Evolutionary conservation across 2,888 invertebrate genomes (phyloP), one percentile per base, ranked within the genome.

Genomic region (Saturnia japonica): DNA sequence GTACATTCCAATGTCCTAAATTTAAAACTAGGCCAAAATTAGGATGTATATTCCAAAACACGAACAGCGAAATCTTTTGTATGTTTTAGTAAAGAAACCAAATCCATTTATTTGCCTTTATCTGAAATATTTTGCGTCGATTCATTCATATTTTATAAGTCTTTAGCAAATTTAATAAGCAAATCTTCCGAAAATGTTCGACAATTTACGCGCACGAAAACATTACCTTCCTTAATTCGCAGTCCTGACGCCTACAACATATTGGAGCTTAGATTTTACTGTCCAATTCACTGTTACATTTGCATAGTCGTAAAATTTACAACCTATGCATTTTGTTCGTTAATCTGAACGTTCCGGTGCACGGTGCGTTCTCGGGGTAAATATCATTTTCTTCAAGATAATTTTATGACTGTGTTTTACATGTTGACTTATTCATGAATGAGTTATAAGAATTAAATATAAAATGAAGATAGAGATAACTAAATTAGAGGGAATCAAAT

Each of bases 301-400:
- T 93, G 93, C 93, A 93, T 94, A 92, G 85, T 85, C 91, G 88
- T 94, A 93, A 93, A 93, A 83, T 90, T 91, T 90, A 91, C 90
- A 85, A 87, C 89, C 88, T 86, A 91, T 90, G 91, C 91, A 90
- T 91, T 91, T 90, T 86, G 87, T 83, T 84, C 84, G 85, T 83
- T 91, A 91, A 93, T 90, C 89, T 72, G 74, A 64, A n/a, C 64
- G 40, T 64, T 64, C 9, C 64, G 64, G 64, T 64, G 64, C 25
- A 43, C 62, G 45, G 34, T 7, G 64, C 64, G 64, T 64, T n/a
- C 40, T 80, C 74, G 73, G n/a, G 74, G 70, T 77, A 74, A 74
- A 76, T 76, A 75, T 80, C 74, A 72, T 77, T 76, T 74, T 74
- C 71, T 77, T 76, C 72, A 74, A 68, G 62, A 54, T 71, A 68